Conservation (phyloP, 2,797 vertebrate genomes). For the Perodicticus potto region DNA sequence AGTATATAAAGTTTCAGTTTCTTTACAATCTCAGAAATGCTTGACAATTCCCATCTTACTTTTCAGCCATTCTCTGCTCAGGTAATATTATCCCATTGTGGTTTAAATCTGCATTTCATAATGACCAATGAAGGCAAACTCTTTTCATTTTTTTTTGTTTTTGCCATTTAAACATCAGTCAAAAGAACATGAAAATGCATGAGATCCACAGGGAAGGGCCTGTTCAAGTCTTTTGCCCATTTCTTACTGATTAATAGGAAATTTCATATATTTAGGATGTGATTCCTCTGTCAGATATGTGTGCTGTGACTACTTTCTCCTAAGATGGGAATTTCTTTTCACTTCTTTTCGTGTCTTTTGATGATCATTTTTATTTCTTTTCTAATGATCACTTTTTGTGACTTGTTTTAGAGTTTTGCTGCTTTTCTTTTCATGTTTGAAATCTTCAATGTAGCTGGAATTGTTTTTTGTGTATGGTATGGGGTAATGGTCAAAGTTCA, state of each 20-base stretch:
- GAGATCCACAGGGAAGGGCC: neutral
- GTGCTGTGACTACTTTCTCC: neutral
- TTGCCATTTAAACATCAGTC: neutral
- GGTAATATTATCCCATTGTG: neutral
- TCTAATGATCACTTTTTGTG: neutral
- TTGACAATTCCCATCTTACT: neutral
- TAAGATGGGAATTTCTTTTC: neutral
- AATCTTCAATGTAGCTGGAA: neutral
- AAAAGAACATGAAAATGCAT: neutral
- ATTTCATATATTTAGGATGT: neutral
- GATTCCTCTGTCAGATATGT: neutral
- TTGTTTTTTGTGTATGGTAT: neutral
- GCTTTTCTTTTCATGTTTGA: neutral
- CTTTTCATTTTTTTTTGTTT: slow-evolving; percentile 17
- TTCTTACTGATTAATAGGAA: neutral
- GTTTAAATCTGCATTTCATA: neutral
- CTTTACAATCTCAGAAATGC: neutral
- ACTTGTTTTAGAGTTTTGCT: slow-evolving; percentile 2
- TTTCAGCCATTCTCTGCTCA: neutral
- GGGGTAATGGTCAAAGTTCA: neutral
- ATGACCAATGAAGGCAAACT: neutral
- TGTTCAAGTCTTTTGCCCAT: neutral
- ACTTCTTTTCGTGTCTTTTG: neutral
- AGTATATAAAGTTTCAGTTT: neutral
- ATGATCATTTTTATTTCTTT: neutral